phyloP scores from a whole-genome alignment of 2,113 vertebrate genomes.

The Sceloporus undulatus region DNA sequence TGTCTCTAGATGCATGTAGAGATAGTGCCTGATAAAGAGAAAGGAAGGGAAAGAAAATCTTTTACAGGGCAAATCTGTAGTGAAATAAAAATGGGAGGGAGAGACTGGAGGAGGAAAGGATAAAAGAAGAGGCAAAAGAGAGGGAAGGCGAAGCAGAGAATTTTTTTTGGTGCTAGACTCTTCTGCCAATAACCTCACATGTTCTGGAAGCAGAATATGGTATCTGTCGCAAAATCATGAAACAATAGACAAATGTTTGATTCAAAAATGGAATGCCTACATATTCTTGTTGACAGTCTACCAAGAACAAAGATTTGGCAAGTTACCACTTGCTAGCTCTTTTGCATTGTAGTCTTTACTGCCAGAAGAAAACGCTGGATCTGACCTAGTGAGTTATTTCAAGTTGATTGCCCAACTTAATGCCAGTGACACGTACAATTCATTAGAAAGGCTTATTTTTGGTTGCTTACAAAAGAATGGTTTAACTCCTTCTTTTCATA shows the following conservation, averaged over 20 bases:
- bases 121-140: no score
- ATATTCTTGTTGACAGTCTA: not conserved
- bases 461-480: no score
- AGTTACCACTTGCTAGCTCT: not conserved
- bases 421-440: no score
- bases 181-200: not conserved
- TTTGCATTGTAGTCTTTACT: not conserved
- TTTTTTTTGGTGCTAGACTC: no score
- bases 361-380: no score
- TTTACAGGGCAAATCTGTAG: constrained; percentile 11
- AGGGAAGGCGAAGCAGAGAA: not conserved
- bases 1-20: not conserved
- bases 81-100: constrained; percentile 16
- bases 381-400: no score
- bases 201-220: not conserved
- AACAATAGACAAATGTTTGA: not conserved
- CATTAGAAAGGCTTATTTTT: no score
- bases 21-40: not conserved
- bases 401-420: no score
- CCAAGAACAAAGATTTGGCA: not conserved
- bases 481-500: no score
- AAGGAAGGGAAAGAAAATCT: constrained; percentile 14
- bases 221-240: not conserved
- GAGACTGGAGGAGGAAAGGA: not conserved
- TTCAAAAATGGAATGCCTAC: not conserved